A percentile compares a stretch with the other conserved stretches of the same genome.
phyloP scores from a whole-genome alignment of 2,888 invertebrate genomes.

The Temnothorax unifasciatus region DNA sequence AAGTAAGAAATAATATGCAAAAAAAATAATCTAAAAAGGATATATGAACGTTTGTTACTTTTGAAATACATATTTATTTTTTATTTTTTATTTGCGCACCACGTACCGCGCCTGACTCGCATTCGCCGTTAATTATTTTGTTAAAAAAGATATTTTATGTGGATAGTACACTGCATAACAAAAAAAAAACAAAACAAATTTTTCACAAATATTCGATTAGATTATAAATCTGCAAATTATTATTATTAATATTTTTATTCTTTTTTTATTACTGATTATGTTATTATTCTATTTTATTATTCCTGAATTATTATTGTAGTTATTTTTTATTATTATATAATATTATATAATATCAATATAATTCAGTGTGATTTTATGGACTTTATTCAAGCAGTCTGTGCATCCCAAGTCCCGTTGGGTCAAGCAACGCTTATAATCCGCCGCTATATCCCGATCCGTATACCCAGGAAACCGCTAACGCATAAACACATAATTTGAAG shows the following conservation, averaged over 20 bases:
- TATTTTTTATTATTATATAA: neutral
- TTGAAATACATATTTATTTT: too few species aligned
- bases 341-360: neutral
- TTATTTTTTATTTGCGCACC: too few species aligned
- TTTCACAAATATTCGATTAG: neutral
- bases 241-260: neutral
- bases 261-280: neutral
- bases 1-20: neutral
- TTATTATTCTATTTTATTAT: neutral
- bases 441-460: neutral
- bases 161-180: neutral
- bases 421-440: neutral
- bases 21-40: neutral
- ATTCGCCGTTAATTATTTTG: too few species aligned
- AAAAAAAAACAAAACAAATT: neutral
- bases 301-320: neutral
- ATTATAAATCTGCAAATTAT: neutral
- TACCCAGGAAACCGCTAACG: conserved; percentile 6
- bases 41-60: too few species aligned
- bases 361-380: neutral
- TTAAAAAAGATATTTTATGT: neutral
- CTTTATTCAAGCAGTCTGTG: neutral
- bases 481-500: conserved; percentile 35
- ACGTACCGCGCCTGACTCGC: too few species aligned
- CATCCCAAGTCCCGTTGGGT: conserved; percentile 5